Evolutionary conservation across 1,140 invertebrate species (phyloP).

Genomic region (Platyscapa corneri): DNA sequence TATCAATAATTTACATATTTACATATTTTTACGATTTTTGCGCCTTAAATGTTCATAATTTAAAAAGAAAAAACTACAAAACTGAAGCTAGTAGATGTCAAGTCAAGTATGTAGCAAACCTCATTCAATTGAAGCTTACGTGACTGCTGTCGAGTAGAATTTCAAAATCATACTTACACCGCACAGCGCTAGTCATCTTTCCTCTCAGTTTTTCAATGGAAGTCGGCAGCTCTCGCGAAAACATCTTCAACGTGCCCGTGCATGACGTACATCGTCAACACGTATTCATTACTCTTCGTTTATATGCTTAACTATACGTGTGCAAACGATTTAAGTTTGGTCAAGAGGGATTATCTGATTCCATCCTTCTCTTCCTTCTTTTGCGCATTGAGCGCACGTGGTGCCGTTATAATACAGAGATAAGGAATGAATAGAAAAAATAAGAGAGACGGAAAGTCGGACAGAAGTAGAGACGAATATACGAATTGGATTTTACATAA

Average conservation of each 20-base stretch:
- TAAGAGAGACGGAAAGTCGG: neutral
- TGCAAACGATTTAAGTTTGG: neutral
- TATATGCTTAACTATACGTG: neutral
- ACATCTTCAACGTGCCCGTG: neutral
- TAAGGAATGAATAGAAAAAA: neutral
- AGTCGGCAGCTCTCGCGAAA: neutral
- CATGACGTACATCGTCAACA: neutral
- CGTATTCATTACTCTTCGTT: neutral
- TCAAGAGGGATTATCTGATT: slow-evolving; percentile 35
- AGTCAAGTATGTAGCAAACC: neutral
- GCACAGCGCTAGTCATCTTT: neutral
- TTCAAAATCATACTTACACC: slow-evolving; percentile 13
- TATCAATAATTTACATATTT: too few relatives aligned
- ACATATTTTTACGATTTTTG: too few relatives aligned
- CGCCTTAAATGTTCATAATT: neutral
- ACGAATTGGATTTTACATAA: slow-evolving; percentile 25
- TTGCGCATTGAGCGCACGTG: neutral
- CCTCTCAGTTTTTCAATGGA: slow-evolving; percentile 21
- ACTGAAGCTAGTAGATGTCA: neutral
- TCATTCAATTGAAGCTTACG: slow-evolving; percentile 2
- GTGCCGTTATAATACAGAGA: neutral
- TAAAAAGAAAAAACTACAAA: neutral
- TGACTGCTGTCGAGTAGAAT: neutral
- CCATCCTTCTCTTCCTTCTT: neutral
- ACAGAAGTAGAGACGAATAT: neutral